These are phyloP conservation scores for Poecilus cupreus DNA, from an alignment of 2,888 invertebrate genomes.

Conservation along the genomic window DNA sequence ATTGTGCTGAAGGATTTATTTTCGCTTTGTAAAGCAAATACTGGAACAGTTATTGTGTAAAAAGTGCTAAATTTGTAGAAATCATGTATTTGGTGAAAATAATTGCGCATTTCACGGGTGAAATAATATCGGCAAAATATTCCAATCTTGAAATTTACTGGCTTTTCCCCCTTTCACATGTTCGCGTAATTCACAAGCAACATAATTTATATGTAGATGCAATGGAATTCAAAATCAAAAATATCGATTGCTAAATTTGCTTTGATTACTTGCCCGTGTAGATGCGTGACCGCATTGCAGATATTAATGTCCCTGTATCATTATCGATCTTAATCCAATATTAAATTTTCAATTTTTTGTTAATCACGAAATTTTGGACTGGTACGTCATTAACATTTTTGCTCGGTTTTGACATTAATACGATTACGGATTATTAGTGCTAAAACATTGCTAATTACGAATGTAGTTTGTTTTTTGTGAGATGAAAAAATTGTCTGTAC, in stretches of 20 bases:
- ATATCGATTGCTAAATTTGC: conserved; percentile 34
- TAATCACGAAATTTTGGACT: background rate
- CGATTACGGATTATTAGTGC: background rate
- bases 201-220: conserved; percentile 37
- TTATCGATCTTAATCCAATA: conserved; percentile 26
- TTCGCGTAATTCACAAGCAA: conserved; percentile 31
- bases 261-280: conserved; percentile 16
- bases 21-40: no score
- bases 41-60: no score
- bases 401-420: background rate
- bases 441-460: conserved; percentile 19
- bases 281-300: conserved; percentile 5
- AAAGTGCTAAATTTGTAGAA: background rate
- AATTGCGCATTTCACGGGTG: conserved; percentile 15
- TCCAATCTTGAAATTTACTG: conserved; percentile 40
- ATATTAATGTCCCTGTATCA: conserved; percentile 11
- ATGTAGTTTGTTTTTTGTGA: background rate
- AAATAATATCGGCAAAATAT: conserved; percentile 29
- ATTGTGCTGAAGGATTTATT: no score
- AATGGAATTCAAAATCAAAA: conserved; percentile 40
- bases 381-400: conserved; percentile 10
- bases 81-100: conserved; percentile 28
- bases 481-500: background rate
- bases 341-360: conserved; percentile 33
- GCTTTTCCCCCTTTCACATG: conserved; percentile 28